Evolutionary conservation across 2,113 vertebrate species (phyloP), one percentile per base, ranked within the genome.

Genomic region (Seriola quinqueradiata): DNA sequence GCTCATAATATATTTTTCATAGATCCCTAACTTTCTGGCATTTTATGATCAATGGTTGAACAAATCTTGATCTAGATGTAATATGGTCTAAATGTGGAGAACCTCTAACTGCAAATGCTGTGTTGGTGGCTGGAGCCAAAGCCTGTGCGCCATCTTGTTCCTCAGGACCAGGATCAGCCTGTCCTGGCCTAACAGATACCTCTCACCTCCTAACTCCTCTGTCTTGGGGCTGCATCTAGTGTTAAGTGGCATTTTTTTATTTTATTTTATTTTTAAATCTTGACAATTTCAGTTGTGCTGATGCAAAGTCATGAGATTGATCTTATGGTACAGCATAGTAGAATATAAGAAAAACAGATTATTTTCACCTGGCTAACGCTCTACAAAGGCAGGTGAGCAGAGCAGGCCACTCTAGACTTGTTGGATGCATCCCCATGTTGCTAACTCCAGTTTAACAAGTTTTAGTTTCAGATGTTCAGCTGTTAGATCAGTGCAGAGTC

Each of bases 391-490:
- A 1, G 32, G 12, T 32, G 28, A 69, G 42, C 55, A 61, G 48
- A 71, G 36, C 3, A 5, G 69, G 70, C 75, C 75, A 44, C 75
- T 78, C 17, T 8, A 65, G 58, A 83, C 50, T 52, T 70, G 50
- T 75, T 77, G 54, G 88, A 92, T 89, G 83, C 83, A 91, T 78
- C 69, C 77, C 84, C 77, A 67, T 80, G 79, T 83, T 87, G 81
- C 77, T 90, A 87, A 87, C 79, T 67, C 9, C 68, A 74, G 76
- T 65, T 57, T 79, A 84, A 72, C 72, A 70, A 32, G 50, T 70
- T 54, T 57, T 65, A 57, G 8, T 59, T 23, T 66, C 2, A 40
- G 17, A 34, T 48, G 25, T 68, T n/a, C 36, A 58, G 44, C 36
- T 58, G 25, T 71, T 78, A 63, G 36, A 78, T 58, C 32, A 44